These are phyloP conservation scores for Sula dactylatra DNA, from an alignment of 2,113 vertebrate species.

Conservation along the genomic window DNA sequence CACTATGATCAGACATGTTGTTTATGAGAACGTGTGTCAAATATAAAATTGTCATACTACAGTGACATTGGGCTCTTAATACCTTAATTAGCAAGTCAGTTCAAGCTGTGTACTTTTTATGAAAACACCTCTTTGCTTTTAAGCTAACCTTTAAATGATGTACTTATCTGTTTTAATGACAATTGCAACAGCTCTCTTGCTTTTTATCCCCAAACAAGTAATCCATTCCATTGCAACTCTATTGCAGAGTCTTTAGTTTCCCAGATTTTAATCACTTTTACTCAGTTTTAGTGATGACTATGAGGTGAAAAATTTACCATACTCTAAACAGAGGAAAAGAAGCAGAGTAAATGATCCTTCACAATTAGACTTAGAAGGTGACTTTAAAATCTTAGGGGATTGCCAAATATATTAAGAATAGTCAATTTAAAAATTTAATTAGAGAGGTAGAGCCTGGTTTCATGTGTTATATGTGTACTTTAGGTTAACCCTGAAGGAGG, in stretches of 20 bases:
- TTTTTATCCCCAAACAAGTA: neutral
- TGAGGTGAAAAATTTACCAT: constrained; percentile 51
- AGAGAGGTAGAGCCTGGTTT: neutral
- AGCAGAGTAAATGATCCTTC: constrained; percentile 25
- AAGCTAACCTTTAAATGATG: neutral
- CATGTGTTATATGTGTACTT: neutral
- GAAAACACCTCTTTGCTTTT: rapidly evolving
- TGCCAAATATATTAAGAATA: constrained; percentile 2
- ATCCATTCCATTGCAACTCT: neutral
- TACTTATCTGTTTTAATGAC: neutral
- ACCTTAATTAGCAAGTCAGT: neutral
- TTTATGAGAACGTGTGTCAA: neutral
- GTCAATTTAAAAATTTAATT: constrained; percentile 26
- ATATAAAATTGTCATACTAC: neutral
- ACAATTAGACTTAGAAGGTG: constrained; percentile 35
- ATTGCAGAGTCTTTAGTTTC: neutral
- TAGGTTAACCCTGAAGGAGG: neutral
- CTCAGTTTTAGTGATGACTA: neutral
- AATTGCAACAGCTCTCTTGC: neutral
- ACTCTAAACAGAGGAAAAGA: constrained; percentile 4
- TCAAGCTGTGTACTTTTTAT: neutral
- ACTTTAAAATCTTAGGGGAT: constrained; percentile 36
- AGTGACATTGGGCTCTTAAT: neutral
- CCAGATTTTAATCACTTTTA: constrained; percentile 26
- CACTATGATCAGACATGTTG: neutral